Percentiles rank a stretch among this genome's conserved stretches.
Conservation (phyloP, 2,113 vertebrate genomes). For the Ptilonorhynchus violaceus region DNA sequence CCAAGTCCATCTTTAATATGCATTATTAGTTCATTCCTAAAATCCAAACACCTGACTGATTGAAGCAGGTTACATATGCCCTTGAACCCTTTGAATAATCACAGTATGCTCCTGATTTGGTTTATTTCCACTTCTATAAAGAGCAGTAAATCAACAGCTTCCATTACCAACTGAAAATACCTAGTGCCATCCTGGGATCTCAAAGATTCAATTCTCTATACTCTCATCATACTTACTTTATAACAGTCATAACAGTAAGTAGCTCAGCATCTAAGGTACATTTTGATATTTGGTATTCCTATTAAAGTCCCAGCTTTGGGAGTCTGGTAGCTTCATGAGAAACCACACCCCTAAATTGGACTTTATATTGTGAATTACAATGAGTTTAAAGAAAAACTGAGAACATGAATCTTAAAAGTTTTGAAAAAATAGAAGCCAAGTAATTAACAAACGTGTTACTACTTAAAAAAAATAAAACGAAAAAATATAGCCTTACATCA, state of each 20-base stretch:
- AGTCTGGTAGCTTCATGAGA: neutral
- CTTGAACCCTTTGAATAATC: neutral
- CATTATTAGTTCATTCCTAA: neutral
- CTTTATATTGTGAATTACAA: neutral
- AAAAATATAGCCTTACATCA: neutral
- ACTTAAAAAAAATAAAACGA: neutral
- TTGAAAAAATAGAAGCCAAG: neutral
- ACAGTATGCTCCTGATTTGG: neutral
- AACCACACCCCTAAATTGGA: neutral
- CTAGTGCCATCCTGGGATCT: neutral
- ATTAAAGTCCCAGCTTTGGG: neutral
- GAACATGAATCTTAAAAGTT: neutral
- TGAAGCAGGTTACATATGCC: neutral
- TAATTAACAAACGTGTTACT: neutral
- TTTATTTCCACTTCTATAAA: neutral
- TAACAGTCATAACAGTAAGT: neutral
- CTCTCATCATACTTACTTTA: neutral
- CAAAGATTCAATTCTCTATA: neutral
- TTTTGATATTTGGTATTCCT: neutral
- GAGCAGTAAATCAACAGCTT: neutral
- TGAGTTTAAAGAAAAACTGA: neutral
- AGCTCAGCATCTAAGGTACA: neutral
- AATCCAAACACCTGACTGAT: neutral
- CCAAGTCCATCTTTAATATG: neutral
- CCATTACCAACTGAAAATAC: conserved; percentile 37